These are phyloP conservation scores for Melanerpes formicivorus DNA, from an alignment of 2,113 vertebrate species.

Conservation along the genomic window DNA sequence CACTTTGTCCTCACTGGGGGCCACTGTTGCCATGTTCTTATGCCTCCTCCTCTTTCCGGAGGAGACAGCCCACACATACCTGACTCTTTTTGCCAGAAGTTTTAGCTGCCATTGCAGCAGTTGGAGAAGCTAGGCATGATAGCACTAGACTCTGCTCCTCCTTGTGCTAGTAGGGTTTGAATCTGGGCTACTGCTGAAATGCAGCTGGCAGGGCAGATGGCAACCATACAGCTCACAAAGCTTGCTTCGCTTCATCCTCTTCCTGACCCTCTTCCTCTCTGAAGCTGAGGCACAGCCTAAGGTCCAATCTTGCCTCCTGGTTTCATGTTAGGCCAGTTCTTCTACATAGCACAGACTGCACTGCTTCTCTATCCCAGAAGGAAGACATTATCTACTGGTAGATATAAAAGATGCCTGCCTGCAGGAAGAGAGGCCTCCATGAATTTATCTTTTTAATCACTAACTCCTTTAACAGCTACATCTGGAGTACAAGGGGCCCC, in stretches of 20 bases:
- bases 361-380: neutral
- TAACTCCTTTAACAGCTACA: neutral
- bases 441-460: neutral
- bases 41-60: neutral
- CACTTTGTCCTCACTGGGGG: neutral
- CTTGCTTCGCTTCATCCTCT: neutral
- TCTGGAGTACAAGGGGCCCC: neutral
- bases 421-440: neutral
- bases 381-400: neutral
- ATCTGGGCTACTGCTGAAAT: neutral
- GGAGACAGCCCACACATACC: fast-evolving
- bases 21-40: neutral
- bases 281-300: neutral
- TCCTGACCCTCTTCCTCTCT: neutral
- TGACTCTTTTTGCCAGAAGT: neutral
- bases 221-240: neutral
- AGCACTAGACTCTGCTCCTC: neutral
- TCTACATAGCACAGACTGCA: fast-evolving
- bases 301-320: neutral
- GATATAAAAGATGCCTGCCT: neutral
- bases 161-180: neutral
- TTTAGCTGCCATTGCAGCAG: neutral
- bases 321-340: neutral
- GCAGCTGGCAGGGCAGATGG: neutral
- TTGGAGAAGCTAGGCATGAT: neutral